Conservation (phyloP, 1,140 invertebrate genomes). For the Drosophila suzukii region DNA sequence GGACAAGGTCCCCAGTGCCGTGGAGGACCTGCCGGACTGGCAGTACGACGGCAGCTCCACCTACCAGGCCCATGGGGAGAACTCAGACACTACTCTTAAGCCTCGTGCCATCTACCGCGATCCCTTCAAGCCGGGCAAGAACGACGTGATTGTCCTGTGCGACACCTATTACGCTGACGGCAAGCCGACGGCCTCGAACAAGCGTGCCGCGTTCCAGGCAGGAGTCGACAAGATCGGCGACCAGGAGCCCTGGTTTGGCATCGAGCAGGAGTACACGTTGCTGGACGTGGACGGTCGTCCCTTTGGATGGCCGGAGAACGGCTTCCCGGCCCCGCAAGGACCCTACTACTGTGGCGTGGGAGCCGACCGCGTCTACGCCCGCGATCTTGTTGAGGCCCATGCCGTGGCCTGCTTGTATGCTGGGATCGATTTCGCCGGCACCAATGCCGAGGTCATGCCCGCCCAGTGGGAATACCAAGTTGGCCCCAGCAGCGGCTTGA, state of each 20-base stretch:
- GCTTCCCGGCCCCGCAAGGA: constrained; percentile 95
- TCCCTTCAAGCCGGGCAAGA: constrained; percentile 93
- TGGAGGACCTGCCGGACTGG: constrained; percentile 93
- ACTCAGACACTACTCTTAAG: constrained; percentile 93
- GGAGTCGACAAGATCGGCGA: constrained; percentile 84
- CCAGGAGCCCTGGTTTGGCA: constrained; percentile 96
- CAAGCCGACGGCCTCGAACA: constrained; percentile 86
- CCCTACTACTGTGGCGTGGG: constrained; percentile 98
- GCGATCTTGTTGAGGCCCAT: constrained; percentile 96
- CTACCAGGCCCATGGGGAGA: constrained; percentile 90
- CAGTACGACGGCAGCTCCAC: constrained; percentile 96
- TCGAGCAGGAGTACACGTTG: constrained; percentile 95
- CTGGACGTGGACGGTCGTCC: constrained; percentile 94
- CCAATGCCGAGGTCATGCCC: constrained; percentile 97
- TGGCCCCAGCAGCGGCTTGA: constrained; percentile 92
- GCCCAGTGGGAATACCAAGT: constrained; percentile 88
- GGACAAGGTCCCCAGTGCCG: constrained; percentile 89
- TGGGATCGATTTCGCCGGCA: constrained; percentile 94
- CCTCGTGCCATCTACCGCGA: constrained; percentile 95
- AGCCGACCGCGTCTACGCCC: constrained; percentile 95
- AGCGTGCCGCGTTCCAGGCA: constrained; percentile 66
- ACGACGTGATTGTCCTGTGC: constrained; percentile 94
- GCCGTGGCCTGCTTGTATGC: constrained; percentile 93
- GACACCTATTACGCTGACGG: constrained; percentile 89
- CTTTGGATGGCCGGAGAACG: constrained; percentile 96